Percentiles rank a stretch among this genome's conserved stretches.
phyloP scores from a whole-genome alignment of 2,113 vertebrate genomes.

The Theropithecus gelada region DNA sequence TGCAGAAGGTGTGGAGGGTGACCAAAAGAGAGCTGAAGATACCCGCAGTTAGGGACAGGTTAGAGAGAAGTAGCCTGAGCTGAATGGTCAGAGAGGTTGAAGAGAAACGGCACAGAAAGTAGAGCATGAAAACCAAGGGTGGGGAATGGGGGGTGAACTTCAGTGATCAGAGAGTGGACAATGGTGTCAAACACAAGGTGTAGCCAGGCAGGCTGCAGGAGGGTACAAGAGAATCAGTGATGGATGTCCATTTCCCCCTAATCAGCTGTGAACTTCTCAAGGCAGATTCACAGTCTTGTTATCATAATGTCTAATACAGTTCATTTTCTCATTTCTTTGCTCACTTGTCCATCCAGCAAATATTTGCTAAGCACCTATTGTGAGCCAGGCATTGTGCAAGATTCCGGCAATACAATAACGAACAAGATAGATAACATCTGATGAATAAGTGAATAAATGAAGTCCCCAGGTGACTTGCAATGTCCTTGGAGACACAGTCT shows the following conservation, averaged over 20 bases:
- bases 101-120: not conserved
- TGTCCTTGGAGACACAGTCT: slow-evolving; percentile 49
- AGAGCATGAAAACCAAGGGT: not conserved
- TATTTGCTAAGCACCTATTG: not conserved
- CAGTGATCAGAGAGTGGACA: not conserved
- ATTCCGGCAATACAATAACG: not conserved
- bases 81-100: not conserved
- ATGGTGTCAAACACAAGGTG: accelerated
- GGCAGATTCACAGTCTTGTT: not conserved
- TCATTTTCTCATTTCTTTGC: not conserved
- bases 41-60: not conserved
- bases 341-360: not conserved
- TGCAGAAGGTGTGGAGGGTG: not conserved
- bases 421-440: not conserved
- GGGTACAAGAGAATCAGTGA: accelerated
- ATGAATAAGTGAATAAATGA: not conserved
- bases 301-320: not conserved
- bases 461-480: slow-evolving; percentile 10
- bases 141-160: not conserved
- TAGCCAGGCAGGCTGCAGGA: not conserved
- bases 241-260: accelerated
- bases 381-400: not conserved
- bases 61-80: too few species aligned
- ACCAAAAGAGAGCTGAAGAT: not conserved
- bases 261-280: too few species aligned